These are phyloP conservation scores for Hassar affinis DNA, from an alignment of 2,113 vertebrate genomes.

Conservation along the genomic window DNA sequence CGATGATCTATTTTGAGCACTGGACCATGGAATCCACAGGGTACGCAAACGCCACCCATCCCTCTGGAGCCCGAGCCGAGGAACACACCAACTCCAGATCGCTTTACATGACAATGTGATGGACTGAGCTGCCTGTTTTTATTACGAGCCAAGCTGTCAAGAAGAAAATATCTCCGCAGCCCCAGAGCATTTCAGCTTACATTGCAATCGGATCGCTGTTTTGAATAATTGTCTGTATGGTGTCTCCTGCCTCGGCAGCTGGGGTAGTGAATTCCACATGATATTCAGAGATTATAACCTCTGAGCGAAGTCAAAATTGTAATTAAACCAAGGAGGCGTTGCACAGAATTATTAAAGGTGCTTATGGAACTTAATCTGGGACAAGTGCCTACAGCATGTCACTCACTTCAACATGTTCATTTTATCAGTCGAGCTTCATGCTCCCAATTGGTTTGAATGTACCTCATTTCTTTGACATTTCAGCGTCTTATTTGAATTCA, in stretches of 20 bases:
- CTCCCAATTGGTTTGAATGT: slow-evolving; percentile 33
- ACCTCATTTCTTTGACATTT: slow-evolving; percentile 49
- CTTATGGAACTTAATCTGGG: slow-evolving; percentile 52
- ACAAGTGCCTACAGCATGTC: slow-evolving; percentile 53
- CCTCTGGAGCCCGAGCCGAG: slow-evolving; percentile 62
- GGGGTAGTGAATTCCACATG: slow-evolving; percentile 34
- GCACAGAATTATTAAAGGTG: slow-evolving; percentile 49
- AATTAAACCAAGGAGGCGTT: slow-evolving; percentile 49
- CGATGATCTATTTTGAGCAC: slow-evolving; percentile 76
- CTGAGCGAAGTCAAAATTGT: slow-evolving; percentile 41
- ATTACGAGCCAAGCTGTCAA: slow-evolving; percentile 54
- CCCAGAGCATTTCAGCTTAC: slow-evolving; percentile 42
- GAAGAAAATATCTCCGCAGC: slow-evolving; percentile 46
- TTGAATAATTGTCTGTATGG: slow-evolving; percentile 40
- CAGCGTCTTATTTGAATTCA: slow-evolving; percentile 44
- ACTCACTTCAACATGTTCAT: slow-evolving; percentile 52
- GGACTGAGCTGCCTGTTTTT: slow-evolving; percentile 66
- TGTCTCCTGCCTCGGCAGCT: slow-evolving; percentile 27
- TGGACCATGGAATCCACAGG: slow-evolving; percentile 72
- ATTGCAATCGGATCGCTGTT: slow-evolving; percentile 39
- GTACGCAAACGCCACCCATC: slow-evolving; percentile 67
- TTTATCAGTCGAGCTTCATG: slow-evolving; percentile 28
- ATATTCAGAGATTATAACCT: slow-evolving; percentile 37
- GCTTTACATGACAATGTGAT: slow-evolving; percentile 71
- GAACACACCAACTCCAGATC: slow-evolving; percentile 61